Evolutionary conservation across 2,888 invertebrate species (phyloP).

Genomic region (Brenthis ino): DNA sequence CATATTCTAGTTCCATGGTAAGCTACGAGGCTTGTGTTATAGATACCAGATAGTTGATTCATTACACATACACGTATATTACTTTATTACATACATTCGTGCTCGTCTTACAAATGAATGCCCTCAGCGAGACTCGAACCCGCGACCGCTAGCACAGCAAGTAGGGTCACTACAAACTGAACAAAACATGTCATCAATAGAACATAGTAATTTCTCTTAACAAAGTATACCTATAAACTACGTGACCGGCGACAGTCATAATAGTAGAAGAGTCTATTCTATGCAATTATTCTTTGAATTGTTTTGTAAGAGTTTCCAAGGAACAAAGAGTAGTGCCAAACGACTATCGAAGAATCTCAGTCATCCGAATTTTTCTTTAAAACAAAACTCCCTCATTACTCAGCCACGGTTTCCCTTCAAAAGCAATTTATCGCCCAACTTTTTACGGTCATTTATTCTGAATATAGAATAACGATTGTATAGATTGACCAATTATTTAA

Average conservation of each 20-base stretch:
- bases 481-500: conserved; percentile 10
- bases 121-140: no score
- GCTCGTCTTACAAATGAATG: no score
- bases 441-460: conserved; percentile 51
- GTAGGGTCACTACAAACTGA: no score
- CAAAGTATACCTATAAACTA: conserved; percentile 1
- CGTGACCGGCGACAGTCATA: conserved; percentile 26
- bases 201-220: neutral
- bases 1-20: no score
- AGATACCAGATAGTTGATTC: no score
- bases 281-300: conserved; percentile 39
- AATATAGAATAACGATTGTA: conserved; percentile 34
- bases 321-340: conserved; percentile 38
- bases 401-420: conserved; percentile 53
- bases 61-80: no score
- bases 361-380: conserved; percentile 47
- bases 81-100: no score
- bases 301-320: conserved; percentile 34
- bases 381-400: conserved; percentile 60
- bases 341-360: conserved; percentile 41
- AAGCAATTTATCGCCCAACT: conserved; percentile 65
- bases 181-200: no score
- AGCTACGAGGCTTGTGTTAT: no score
- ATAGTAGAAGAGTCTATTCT: conserved; percentile 29
- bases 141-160: no score